phyloP scores from a whole-genome alignment of 2,888 invertebrate genomes.

The Eupithecia exiguata region DNA sequence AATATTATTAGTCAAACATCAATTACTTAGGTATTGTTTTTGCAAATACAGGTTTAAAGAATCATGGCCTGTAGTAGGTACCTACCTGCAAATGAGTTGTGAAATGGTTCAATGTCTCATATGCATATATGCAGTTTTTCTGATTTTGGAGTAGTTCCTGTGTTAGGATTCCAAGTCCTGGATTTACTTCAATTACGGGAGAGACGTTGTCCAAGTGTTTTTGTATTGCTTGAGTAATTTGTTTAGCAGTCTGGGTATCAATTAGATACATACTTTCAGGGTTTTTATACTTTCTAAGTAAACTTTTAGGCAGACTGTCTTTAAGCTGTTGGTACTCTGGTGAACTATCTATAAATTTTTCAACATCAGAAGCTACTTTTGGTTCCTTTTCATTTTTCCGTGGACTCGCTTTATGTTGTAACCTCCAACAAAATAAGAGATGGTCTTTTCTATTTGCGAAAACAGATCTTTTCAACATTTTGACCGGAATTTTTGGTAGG shows the following conservation, averaged over 20 bases:
- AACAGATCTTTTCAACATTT: constrained; percentile 42
- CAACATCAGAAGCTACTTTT: constrained; percentile 65
- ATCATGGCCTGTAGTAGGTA: not conserved
- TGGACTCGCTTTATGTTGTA: constrained; percentile 59
- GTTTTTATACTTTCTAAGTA: constrained; percentile 70
- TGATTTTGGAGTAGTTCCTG: constrained; percentile 81
- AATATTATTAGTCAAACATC: no score
- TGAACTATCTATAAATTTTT: constrained; percentile 64
- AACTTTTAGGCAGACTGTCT: constrained; percentile 64
- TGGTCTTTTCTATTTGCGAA: constrained; percentile 28
- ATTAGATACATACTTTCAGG: constrained; percentile 75
- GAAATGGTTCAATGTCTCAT: constrained; percentile 84
- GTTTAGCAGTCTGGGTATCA: constrained; percentile 68
- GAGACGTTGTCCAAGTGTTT: constrained; percentile 57
- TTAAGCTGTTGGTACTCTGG: constrained; percentile 62
- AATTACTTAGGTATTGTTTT: not conserved
- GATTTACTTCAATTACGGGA: constrained; percentile 86
- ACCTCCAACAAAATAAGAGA: constrained; percentile 49
- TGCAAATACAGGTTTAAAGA: not conserved
- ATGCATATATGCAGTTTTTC: constrained; percentile 81
- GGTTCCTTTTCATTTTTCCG: constrained; percentile 56
- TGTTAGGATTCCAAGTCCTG: constrained; percentile 87
- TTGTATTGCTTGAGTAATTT: constrained; percentile 66
- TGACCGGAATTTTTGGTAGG: constrained; percentile 7
- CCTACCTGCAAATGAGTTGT: constrained; percentile 70